These are phyloP conservation scores for Prunella himalayana DNA, from an alignment of 2,113 vertebrate genomes.

Conservation along the genomic window DNA sequence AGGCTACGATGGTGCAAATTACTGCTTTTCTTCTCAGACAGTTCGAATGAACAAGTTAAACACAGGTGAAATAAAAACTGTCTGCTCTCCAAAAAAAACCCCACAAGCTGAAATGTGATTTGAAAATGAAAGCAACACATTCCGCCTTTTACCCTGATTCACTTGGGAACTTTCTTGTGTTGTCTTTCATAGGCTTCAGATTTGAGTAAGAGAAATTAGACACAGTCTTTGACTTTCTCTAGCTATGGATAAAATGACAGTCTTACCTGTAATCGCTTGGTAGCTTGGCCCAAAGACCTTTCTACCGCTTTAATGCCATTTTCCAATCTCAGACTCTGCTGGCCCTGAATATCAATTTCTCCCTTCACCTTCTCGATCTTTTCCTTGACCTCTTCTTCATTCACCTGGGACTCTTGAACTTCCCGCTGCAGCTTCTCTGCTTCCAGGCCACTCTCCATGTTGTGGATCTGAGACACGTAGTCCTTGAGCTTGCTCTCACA, in stretches of 20 bases:
- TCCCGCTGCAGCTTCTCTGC: constrained; percentile 88
- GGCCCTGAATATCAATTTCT: constrained; percentile 88
- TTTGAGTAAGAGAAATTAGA: background rate
- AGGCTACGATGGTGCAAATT: background rate
- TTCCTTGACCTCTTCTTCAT: constrained; percentile 87
- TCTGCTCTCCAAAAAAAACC: background rate
- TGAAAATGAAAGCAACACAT: background rate
- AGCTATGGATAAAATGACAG: background rate
- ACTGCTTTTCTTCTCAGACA: background rate
- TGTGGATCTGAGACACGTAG: constrained; percentile 82
- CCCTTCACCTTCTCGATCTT: constrained; percentile 86
- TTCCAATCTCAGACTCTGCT: constrained; percentile 89
- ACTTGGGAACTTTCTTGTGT: background rate
- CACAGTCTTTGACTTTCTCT: background rate
- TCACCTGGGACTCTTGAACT: constrained; percentile 82
- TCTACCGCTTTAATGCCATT: constrained; percentile 92
- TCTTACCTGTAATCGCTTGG: constrained; percentile 87
- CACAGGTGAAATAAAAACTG: background rate
- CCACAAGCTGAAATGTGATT: background rate
- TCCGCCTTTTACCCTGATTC: background rate
- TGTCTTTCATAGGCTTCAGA: background rate
- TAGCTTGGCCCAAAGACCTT: constrained; percentile 87
- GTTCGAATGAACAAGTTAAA: background rate
- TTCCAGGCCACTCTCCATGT: constrained; percentile 85
- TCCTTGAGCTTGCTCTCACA: constrained; percentile 86